Base-by-base conservation (phyloP, 2,797 vertebrate species). In the Galaxias olidus region DNA sequence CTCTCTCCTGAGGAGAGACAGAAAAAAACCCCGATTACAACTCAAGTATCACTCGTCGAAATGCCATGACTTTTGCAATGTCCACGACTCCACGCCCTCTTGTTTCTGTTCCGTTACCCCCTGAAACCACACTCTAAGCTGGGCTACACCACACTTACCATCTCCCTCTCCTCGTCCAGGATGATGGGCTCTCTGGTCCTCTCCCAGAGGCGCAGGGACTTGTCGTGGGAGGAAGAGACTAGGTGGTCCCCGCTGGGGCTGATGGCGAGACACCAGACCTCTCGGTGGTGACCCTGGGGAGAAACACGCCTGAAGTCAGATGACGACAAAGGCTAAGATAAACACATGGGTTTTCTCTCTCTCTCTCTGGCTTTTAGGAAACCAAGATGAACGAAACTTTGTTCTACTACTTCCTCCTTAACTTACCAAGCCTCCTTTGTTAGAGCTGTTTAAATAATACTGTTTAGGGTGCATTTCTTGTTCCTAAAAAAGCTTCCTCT, bases 131-230 rank as follows among this genome's bases (percentile, higher is more conserved):
- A 14, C 47, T 2, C 47, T 6, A 10, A 30, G n/a, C 59, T 61
- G 46, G 47, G 14, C 13, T 4, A 17, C 7, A 9, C 9, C 15
- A 49, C 14, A 58, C 93, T 92, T 77, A 99, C 98, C 95, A 93
- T 96, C 82, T 99, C 97, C 12, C 91, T 91, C 65, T 99, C 98
- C 78, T 98, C 97, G 75, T 98, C 96, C 73, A 99, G 85, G 76
- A 99, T 91, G 63, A 99, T 95, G 0, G 94, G 95, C 71, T 99
- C 98, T 64, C 93, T 93, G 0, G 95, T 98, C 74, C 96, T 92
- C 78, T 98, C 96, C 97, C 97, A 99, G 41, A 99, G 94, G 4
- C 98, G 94, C 73, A 99, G 84, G 0, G 96, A 97, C 74, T 97
- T 98, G 86, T 99, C 98, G 52, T 99, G 97, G 48, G 96, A 98